Base-by-base conservation (phyloP, 2,888 invertebrate genomes). In the Rotaria sp. region DNA sequence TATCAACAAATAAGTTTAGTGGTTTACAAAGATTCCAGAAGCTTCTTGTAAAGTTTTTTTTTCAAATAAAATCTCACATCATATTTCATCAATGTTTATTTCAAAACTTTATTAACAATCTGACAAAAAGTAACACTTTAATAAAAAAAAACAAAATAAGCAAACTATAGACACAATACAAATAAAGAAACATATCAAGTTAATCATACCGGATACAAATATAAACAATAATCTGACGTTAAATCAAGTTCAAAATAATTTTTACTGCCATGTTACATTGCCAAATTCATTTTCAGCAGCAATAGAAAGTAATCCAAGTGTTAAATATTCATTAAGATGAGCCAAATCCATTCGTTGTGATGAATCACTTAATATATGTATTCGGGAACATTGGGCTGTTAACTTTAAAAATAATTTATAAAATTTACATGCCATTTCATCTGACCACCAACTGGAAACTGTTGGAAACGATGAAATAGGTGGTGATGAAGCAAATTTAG, bases 201-300 rank as follows among this genome's bases (percentile, higher is more conserved):
- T 0, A 67, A 35, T 67, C 35, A 26, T 21, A 35, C 35, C 10
- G 35, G 35, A 35, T 35, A 67, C 2, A 67, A 67, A 35, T 35
- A 55, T 7, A 10, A 55, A 55, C 26, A 55, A 55, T 1, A 21
- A 67, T 67, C 21, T 67, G 35, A 35, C 35, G 67, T 21, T 67
- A 35, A 67, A 35, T 67, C 2, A 13, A 1, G 11, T 59, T 30
- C 57, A 10, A 38, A 67, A 8, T 8, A 26, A n/a, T 52, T 50
- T 67, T 67, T 15, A 67, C 5, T 38, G 5, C 80, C 80, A 80
- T 45, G 41, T 45, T 15, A 80, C 21, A n/a, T 80, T 45, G 11
- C 41, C 45, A 26, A 45, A 80, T 80, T 80, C 80, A 80, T 80
- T 80, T 45, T 80, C 45, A n/a, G 80, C 80, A n/a, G 80, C 80